Conservation (phyloP, 2,113 vertebrate species). For the Crotalus tigris region DNA sequence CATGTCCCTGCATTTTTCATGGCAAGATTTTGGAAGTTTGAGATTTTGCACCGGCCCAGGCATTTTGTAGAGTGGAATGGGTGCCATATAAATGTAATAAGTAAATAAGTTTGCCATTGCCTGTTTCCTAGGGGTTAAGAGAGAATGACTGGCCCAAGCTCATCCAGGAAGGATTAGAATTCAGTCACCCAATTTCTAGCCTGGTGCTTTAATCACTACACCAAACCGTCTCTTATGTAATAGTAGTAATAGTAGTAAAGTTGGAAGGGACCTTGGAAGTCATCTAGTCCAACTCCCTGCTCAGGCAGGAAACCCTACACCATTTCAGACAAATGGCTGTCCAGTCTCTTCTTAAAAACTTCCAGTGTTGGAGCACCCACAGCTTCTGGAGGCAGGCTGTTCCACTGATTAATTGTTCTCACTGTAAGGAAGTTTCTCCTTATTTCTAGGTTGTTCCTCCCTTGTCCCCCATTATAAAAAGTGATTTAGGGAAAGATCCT, state of each 20-base stretch:
- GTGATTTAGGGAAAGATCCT: background rate
- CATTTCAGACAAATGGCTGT: too few species aligned
- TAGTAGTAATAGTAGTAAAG: too few species aligned
- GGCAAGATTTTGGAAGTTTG: background rate
- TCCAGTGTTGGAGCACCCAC: too few species aligned
- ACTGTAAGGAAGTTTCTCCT: too few species aligned
- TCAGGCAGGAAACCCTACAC: too few species aligned
- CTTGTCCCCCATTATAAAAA: background rate
- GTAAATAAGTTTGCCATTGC: background rate
- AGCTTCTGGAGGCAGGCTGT: too few species aligned
- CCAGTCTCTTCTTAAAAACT: too few species aligned
- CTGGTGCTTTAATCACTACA: too few species aligned
- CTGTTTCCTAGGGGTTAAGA: background rate
- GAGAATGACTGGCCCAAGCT: background rate
- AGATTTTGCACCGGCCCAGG: background rate
- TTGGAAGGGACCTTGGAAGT: too few species aligned
- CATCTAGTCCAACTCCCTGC: too few species aligned
- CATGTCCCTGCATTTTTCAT: background rate
- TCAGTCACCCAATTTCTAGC: background rate
- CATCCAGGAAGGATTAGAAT: background rate
- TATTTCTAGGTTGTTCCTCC: background rate
- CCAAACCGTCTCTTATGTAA: too few species aligned
- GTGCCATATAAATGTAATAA: background rate
- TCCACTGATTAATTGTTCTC: too few species aligned
- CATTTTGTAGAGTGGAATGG: background rate